Percentiles rank a stretch among this genome's conserved stretches.
Evolutionary conservation across 2,888 invertebrate genomes (phyloP).

Genomic region (Sesia apiformis): DNA sequence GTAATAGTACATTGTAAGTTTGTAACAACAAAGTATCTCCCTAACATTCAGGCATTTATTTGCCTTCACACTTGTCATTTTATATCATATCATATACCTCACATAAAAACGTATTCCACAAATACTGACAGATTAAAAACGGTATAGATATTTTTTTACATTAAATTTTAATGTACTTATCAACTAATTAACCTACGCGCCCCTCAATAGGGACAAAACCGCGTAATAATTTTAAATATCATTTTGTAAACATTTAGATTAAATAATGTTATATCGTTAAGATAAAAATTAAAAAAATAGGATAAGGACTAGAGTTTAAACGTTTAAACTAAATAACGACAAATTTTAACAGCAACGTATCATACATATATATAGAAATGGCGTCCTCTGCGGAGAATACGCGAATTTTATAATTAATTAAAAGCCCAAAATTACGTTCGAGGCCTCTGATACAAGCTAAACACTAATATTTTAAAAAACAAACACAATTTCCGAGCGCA

Average conservation of each 20-base stretch:
- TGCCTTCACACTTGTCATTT: conserved; percentile 18
- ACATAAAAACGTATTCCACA: conserved; percentile 60
- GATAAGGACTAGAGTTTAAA: conserved; percentile 76
- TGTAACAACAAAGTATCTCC: conserved; percentile 44
- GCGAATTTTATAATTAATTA: no score
- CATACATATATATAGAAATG: conserved; percentile 12
- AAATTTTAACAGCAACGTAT: conserved; percentile 62
- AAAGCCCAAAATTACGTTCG: no score
- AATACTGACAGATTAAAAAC: conserved; percentile 73
- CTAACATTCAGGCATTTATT: conserved; percentile 1
- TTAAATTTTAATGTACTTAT: conserved; percentile 62
- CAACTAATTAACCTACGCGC: conserved; percentile 64
- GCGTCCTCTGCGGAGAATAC: background rate
- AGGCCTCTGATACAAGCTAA: no score
- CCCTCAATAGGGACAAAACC: conserved; percentile 47
- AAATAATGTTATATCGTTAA: conserved; percentile 38
- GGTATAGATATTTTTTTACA: conserved; percentile 49
- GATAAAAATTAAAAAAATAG: conserved; percentile 62
- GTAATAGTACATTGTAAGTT: conserved; percentile 56
- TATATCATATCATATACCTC: conserved; percentile 37
- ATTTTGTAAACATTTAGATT: conserved; percentile 65
- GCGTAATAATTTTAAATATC: conserved; percentile 63
- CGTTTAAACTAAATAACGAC: conserved; percentile 73
- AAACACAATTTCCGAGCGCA: no score
- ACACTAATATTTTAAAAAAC: no score